These are phyloP conservation scores for Sebastes jordani DNA, from an alignment of 2,797 vertebrate species.

Conservation along the genomic window DNA sequence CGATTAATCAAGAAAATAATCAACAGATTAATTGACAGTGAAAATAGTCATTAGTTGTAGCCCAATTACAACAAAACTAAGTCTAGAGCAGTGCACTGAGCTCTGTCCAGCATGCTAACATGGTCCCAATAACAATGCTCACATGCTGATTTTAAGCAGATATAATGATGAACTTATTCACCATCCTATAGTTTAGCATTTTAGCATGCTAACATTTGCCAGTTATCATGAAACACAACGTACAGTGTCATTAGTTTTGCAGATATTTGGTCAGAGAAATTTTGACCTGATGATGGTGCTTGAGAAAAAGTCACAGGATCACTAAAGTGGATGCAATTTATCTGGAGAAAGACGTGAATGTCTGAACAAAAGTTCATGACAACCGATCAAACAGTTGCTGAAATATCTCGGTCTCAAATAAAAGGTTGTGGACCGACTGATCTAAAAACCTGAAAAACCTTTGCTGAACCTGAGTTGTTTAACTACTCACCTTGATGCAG, in stretches of 20 bases:
- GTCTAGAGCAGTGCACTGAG: background rate
- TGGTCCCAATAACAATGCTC: background rate
- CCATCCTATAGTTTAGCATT: background rate
- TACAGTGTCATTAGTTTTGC: background rate
- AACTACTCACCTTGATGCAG: background rate
- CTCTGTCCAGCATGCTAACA: background rate
- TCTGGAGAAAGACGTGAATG: too few species aligned
- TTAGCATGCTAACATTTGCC: background rate
- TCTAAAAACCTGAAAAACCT: background rate
- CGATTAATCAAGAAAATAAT: too few species aligned
- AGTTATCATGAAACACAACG: background rate
- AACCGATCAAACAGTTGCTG: too few species aligned
- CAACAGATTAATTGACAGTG: fast-evolving
- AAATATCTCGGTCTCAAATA: too few species aligned
- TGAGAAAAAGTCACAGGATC: too few species aligned
- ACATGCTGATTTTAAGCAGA: background rate
- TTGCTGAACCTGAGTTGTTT: background rate
- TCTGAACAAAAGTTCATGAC: too few species aligned
- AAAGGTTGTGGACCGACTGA: background rate
- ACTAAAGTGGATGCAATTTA: too few species aligned
- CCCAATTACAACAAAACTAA: background rate
- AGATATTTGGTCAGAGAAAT: background rate
- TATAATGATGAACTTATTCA: background rate
- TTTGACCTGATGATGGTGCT: too few species aligned
- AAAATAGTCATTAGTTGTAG: too few species aligned